These are phyloP conservation scores for Phasianus colchicus DNA, from an alignment of 2,113 vertebrate species.

Conservation along the genomic window DNA sequence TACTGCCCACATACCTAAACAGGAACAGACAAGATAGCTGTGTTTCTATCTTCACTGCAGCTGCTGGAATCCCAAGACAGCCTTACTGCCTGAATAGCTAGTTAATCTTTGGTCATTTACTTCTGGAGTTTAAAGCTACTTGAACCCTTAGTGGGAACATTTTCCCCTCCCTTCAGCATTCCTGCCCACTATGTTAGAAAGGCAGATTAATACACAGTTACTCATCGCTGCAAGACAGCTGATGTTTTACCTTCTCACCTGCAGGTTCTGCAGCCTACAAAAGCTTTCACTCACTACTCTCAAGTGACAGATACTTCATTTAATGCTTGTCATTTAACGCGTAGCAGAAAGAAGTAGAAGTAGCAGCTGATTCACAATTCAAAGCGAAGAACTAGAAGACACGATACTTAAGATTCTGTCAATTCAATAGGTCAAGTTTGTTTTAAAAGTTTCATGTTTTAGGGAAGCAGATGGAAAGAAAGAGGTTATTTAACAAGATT, in stretches of 20 bases:
- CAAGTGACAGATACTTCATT: background rate
- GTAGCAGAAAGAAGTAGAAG: background rate
- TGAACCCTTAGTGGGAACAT: background rate
- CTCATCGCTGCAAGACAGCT: background rate
- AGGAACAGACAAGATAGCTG: background rate
- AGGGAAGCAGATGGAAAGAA: background rate
- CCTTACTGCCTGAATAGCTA: background rate
- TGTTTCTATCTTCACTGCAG: background rate
- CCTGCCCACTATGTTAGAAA: background rate
- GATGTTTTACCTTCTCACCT: background rate
- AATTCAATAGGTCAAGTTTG: background rate
- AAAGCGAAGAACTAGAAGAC: background rate
- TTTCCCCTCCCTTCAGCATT: background rate
- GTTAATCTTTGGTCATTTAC: background rate
- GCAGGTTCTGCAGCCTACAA: background rate
- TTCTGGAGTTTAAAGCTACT: background rate
- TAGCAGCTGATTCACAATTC: background rate
- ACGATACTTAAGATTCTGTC: background rate
- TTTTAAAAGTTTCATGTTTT: background rate
- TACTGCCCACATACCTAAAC: constrained; percentile 1
- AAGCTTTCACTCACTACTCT: background rate
- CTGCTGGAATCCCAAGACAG: background rate
- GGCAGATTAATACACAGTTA: background rate
- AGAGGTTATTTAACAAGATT: background rate
- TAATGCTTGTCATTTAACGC: background rate